These are phyloP conservation scores for Struthio camelus DNA, from an alignment of 2,113 vertebrate species.

Conservation along the genomic window DNA sequence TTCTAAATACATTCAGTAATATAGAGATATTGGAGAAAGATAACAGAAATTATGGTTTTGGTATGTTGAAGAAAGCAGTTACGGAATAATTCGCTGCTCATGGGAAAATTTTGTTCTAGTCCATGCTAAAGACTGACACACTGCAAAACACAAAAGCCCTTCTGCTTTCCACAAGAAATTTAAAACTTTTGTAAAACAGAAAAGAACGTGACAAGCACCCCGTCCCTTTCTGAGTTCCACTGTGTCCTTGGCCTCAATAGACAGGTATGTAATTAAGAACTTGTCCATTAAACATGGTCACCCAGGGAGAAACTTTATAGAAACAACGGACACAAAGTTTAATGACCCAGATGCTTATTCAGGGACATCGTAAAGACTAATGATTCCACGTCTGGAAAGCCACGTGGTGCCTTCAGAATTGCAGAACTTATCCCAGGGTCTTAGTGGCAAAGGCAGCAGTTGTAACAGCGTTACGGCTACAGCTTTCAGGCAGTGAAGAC, in stretches of 20 bases:
- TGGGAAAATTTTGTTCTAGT: not conserved
- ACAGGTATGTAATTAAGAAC: not conserved
- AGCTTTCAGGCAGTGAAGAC: not conserved
- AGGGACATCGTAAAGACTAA: accelerated
- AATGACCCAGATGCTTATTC: not conserved
- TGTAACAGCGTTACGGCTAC: accelerated
- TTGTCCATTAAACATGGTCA: not conserved
- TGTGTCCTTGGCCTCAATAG: not conserved
- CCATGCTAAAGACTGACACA: not conserved
- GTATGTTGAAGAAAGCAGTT: not conserved
- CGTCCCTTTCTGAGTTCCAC: not conserved
- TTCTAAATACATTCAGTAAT: not conserved
- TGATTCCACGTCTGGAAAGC: not conserved
- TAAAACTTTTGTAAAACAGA: not conserved
- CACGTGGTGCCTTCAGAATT: not conserved
- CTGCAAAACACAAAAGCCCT: not conserved
- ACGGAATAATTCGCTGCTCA: not conserved
- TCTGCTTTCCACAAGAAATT: not conserved
- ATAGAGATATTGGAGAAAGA: not conserved
- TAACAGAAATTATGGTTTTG: not conserved
- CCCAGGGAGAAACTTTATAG: not conserved
- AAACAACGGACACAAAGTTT: not conserved
- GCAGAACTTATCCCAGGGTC: not conserved
- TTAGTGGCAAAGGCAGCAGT: not conserved
- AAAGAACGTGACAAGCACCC: not conserved